Evolutionary conservation across 2,797 vertebrate genomes (phyloP), one percentile per base, ranked within the genome.

Genomic region (Scleropages formosus): DNA sequence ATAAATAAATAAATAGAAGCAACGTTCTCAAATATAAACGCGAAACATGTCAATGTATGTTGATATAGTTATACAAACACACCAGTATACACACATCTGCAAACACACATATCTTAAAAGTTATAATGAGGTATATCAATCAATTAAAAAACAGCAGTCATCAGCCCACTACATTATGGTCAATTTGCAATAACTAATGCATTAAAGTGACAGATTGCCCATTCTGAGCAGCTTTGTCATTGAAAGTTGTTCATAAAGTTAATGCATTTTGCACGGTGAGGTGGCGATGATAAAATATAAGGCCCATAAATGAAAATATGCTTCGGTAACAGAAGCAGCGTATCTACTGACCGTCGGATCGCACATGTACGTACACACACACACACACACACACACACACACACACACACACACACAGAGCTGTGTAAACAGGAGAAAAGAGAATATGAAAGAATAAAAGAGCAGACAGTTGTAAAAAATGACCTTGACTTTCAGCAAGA

Each of bases 131-230:
- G 20, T 69, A 60, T 82, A 87, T 87, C 84, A 79, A 83, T 87
- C 85, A 85, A 80, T 84, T 80, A 74, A 79, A 83, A 75, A 75
- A 65, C 62, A 76, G 78, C 58, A 70, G 70, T 31, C 20, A 27
- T 31, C 70, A 75, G 63, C 61, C 56, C 15, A 27, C 58, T 39
- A 31, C 75, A 78, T 79, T 79, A 79, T 74, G 78, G 79, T 78
- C 81, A 81, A 86, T 81, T 78, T 86, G 80, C 81, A 77, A 79
- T 80, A 81, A 79, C 75, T 78, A 82, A 86, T 69, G 47, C 77
- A 78, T 83, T 79, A 71, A 68, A 78, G 68, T 82, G 81, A 82
- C 82, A 79, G 80, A 82, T 78, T 68, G 72, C 69, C 75, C 68
- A 76, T 79, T 78, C 80, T 70, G 72, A 4, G 66, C 78, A 53